These are phyloP conservation scores for Lithodes maja DNA, from an alignment of 2,888 invertebrate species.

Conservation along the genomic window DNA sequence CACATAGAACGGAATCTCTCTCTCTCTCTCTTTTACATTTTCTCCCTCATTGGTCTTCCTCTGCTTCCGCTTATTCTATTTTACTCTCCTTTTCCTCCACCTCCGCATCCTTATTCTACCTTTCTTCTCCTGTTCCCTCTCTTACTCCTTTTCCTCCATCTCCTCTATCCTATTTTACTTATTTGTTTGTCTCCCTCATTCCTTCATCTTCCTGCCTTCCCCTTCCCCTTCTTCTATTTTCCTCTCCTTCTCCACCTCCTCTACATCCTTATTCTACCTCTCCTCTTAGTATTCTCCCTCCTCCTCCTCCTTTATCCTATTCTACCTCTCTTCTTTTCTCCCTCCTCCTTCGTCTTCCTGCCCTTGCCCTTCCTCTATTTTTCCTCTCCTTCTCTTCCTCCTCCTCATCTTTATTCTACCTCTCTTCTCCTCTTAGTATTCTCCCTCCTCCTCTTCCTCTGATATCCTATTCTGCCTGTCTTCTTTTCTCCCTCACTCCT, in stretches of 20 bases:
- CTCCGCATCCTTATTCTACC: not conserved
- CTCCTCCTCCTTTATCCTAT: not conserved
- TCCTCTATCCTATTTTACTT: not conserved
- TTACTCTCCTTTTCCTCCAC: not conserved
- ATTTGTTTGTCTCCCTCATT: not conserved
- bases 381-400: too few species aligned
- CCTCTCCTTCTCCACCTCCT: not conserved
- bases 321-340: not conserved
- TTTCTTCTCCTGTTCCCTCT: not conserved
- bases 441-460: too few species aligned
- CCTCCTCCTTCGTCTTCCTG: not conserved
- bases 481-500: too few species aligned
- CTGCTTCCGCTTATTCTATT: not conserved
- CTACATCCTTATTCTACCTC: not conserved
- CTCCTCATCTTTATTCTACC: too few species aligned
- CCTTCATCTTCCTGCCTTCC: not conserved
- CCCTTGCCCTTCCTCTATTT: too few species aligned
- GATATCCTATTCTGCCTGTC: too few species aligned
- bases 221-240: not conserved
- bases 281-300: not conserved
- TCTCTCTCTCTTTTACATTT: not conserved
- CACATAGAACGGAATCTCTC: not conserved
- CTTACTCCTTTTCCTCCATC: not conserved
- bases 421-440: too few species aligned
- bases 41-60: not conserved